Base-by-base conservation (phyloP, 2,797 vertebrate genomes). In the Anniella stebbinsi region DNA sequence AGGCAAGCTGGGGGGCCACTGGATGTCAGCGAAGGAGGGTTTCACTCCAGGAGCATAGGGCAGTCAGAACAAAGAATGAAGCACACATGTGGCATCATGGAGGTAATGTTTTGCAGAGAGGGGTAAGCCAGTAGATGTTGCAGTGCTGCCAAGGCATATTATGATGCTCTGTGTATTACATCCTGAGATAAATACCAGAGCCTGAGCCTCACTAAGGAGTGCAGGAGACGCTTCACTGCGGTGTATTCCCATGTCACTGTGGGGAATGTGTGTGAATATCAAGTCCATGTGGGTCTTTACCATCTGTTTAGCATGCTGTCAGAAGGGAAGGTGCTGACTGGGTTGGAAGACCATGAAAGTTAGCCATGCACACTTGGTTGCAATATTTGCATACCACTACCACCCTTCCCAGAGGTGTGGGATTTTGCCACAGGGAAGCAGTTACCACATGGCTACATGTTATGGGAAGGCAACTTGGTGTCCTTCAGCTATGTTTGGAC, bases 51-150 rank as follows among this genome's bases (percentile, higher is more conserved):
- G 11, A 81, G 78, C 8, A 36, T 13, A 73, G 69, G 78, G 30
- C 51, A 75, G 23, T 75, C 11, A 63, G 57, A 90, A 86, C 76
- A 89, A 89, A 84, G 80, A 73, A 76, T 70, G 63, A 80, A 78
- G 51, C 75, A 48, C 10, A 15, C 45, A 18, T 70, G 30, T 63
- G 51, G 66, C 83, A 72, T 72, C 69, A 28, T 84, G 63, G 36
- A 77, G 70, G 72, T 75, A 80, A 7, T 67, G 63, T 60, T 89
- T 89, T 7, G 17, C 18, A 25, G 51, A 17, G 30, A 11, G 54
- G 66, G 83, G 48, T 2, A 30, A n/a, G 25, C 21, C 66, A 80
- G 83, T 76, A 63, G 76, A 33, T 66, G 57, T 36, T 51, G 38
- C 21, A 60, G 25, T 57, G 67, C 17, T 88, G 67, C 25, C 72